These are phyloP conservation scores for Rhyacichthys aspro DNA, from an alignment of 2,797 vertebrate species.

Conservation along the genomic window DNA sequence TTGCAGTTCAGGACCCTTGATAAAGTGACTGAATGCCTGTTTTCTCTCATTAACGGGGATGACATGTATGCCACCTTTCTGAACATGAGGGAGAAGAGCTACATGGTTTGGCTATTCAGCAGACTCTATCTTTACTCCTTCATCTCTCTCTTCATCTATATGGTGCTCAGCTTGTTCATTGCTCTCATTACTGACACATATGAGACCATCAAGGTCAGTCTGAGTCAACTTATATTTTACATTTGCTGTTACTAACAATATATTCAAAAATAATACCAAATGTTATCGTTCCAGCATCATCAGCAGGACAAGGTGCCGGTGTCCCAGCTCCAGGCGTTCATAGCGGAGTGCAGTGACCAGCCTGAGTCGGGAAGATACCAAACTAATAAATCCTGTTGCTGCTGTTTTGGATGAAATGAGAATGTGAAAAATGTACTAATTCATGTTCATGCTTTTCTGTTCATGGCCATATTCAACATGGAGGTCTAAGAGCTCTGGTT, in stretches of 20 bases:
- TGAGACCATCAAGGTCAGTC: conserved; percentile 93
- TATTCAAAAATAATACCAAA: not conserved
- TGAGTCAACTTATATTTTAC: not conserved
- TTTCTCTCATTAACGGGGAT: conserved; percentile 95
- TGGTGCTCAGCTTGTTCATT: conserved; percentile 98
- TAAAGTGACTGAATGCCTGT: conserved; percentile 91
- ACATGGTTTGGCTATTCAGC: conserved; percentile 95
- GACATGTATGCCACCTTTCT: conserved; percentile 94
- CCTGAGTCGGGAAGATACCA: conserved; percentile 86
- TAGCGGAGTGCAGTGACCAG: conserved; percentile 87
- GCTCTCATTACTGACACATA: conserved; percentile 95
- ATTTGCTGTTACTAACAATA: not conserved
- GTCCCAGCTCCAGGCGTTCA: conserved; percentile 86
- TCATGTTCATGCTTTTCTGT: not conserved
- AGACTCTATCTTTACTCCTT: conserved; percentile 94
- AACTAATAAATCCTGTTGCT: conserved; percentile 67
- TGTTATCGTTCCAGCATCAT: conserved; percentile 79
- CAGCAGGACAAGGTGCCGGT: conserved; percentile 84
- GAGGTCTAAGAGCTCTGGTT: too few species aligned
- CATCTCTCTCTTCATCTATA: conserved; percentile 95
- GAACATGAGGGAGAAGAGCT: conserved; percentile 87
- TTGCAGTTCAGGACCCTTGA: conserved; percentile 90
- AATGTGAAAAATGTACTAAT: not conserved
- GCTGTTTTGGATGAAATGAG: conserved; percentile 68
- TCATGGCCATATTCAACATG: not conserved